Conservation (phyloP, 2,113 vertebrate genomes). For the Oncorhynchus mykiss region DNA sequence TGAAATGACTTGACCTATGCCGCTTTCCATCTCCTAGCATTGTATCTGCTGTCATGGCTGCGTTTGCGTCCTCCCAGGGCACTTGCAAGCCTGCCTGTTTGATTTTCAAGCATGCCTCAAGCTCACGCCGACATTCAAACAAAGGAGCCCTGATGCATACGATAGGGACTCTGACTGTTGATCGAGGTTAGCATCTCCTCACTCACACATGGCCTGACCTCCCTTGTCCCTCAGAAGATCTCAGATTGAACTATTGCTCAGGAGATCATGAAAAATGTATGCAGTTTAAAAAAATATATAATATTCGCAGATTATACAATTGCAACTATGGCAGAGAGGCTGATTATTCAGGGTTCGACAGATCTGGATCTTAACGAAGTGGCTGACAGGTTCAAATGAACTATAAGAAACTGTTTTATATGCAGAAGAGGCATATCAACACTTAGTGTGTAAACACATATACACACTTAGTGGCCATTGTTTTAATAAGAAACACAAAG, state of each 20-base stretch:
- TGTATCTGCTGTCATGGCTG: not conserved
- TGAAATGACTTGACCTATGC: conserved; percentile 36
- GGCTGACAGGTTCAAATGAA: not conserved
- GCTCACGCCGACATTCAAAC: not conserved
- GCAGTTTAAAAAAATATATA: not conserved
- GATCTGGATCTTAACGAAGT: conserved; percentile 15
- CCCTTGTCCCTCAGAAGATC: not conserved
- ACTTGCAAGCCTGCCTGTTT: not conserved
- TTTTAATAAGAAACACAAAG: conserved; percentile 31
- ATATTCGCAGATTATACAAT: conserved; percentile 34
- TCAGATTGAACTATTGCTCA: conserved; percentile 6
- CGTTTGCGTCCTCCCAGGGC: not conserved
- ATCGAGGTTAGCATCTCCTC: not conserved
- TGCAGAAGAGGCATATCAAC: no score
- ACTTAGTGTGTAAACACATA: no score
- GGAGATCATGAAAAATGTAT: conserved; percentile 12
- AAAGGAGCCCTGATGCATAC: not conserved
- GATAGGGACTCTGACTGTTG: not conserved
- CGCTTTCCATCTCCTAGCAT: not conserved
- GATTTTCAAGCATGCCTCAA: not conserved
- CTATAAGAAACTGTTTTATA: no score
- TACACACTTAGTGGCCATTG: not conserved
- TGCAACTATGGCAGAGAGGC: conserved; percentile 7
- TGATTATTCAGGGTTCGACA: conserved; percentile 33
- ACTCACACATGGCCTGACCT: conserved; percentile 23